Evolutionary conservation across 2,113 vertebrate genomes (phyloP), one percentile per base, ranked within the genome.

Genomic region (Cyrtonyx montezumae): DNA sequence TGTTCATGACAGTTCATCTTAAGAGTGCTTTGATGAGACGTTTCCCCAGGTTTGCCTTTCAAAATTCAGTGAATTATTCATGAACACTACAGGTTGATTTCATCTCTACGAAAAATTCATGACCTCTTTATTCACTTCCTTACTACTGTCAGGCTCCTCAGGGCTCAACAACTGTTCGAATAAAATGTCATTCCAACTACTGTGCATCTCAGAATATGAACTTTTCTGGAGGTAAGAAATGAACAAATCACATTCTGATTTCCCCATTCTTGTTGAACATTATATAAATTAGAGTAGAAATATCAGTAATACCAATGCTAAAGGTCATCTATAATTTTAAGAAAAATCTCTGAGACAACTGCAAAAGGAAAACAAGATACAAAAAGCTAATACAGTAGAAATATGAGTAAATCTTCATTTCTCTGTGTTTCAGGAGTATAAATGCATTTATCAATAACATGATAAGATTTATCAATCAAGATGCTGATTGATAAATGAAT

Each of bases 41-140:
- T 79, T 94, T 96, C 93, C 95, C 46, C 91, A 70, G 84, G 82
- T 96, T 88, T 94, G 12, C 68, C 53, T 96, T 93, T 94, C 91
- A 93, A 92, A 94, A 78, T 77, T 56, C 61, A 68, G 51, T 94
- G 95, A 96, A 96, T 95, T 92, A 96, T 96, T 96, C 91, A 95
- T 96, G 66, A 94, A 78, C 40, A 80, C 53, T 78, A 80, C 79
- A 85, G 76, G 89, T 70, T 90, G 91, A 95, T 92, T 94, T 91
- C 36, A 73, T 85, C 51, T 58, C 81, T 66, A 51, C 10, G 0
- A 93, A 94, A 92, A 96, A 94, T 71, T 94, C 89, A 91, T 78
- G 87, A 93, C 79, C 84, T 94, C 91, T 95, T 92, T 91, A 92
- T 93, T 95, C 73, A 80, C 73, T 92, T 89, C 74, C 87, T 85